Evolutionary conservation across 2,797 vertebrate species (phyloP).

Genomic region (Anolis apletophallus): DNA sequence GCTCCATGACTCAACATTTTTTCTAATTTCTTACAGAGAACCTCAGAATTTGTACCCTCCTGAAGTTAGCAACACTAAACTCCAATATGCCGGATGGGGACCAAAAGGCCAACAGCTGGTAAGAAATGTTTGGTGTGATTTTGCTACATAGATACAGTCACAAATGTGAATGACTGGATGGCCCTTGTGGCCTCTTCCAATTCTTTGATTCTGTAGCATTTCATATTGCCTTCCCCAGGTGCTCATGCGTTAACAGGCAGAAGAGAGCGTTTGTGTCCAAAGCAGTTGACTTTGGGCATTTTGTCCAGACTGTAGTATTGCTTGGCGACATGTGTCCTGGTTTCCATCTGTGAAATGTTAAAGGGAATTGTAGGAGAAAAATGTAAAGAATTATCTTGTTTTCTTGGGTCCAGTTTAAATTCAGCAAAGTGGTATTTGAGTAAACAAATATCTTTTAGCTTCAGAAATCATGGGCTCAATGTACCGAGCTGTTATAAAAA

Average conservation of each 20-base stretch:
- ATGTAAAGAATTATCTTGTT: neutral
- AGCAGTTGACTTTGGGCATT: too few species aligned
- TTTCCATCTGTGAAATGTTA: too few species aligned
- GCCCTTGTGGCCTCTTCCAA: too few species aligned
- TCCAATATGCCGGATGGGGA: slow-evolving; percentile 97
- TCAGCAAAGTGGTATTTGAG: neutral
- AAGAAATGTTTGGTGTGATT: slow-evolving; percentile 68
- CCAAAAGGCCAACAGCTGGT: slow-evolving; percentile 96
- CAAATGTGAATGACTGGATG: neutral
- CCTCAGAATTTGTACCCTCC: slow-evolving; percentile 90
- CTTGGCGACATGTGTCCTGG: too few species aligned
- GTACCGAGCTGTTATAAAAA: neutral
- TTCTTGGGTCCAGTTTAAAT: neutral
- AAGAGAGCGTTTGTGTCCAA: too few species aligned
- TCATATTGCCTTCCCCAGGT: neutral
- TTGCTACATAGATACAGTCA: neutral
- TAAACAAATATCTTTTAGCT: neutral
- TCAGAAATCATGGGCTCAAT: neutral
- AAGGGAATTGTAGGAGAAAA: neutral
- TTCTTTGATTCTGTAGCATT: neutral
- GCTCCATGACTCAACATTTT: slow-evolving; percentile 25
- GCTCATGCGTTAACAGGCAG: too few species aligned
- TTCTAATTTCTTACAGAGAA: slow-evolving; percentile 80
- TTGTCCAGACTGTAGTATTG: too few species aligned
- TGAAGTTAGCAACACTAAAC: slow-evolving; percentile 89